phyloP scores from a whole-genome alignment of 2,888 invertebrate genomes.

The Phyllotreta striolata region DNA sequence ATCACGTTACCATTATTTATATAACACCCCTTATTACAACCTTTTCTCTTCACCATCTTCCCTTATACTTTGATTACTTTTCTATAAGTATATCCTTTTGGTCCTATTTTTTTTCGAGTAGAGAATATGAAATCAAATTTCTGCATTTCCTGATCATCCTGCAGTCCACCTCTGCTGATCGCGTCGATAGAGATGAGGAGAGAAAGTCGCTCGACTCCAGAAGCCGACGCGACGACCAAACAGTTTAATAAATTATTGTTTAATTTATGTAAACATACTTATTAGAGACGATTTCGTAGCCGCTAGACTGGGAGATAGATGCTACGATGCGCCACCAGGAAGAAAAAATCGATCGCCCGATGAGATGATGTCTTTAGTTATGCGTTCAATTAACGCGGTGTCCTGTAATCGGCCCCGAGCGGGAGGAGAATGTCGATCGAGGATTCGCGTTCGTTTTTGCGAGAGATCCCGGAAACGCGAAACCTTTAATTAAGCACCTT shows the following conservation, averaged over 20 bases:
- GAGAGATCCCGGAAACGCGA: neutral
- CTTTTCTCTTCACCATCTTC: too few species aligned
- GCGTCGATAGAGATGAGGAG: neutral
- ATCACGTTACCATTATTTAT: too few species aligned
- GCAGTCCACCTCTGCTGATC: neutral
- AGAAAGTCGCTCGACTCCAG: constrained; percentile 8
- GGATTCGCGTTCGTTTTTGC: too few species aligned
- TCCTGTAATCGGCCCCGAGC: neutral
- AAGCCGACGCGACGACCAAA: constrained; percentile 8
- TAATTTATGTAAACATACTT: constrained; percentile 16
- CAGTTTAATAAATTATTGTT: constrained; percentile 21
- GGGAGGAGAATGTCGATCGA: too few species aligned
- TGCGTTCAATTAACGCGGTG: neutral
- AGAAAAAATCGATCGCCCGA: constrained; percentile 2
- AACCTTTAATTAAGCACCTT: neutral
- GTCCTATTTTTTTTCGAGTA: too few species aligned
- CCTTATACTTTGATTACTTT: too few species aligned
- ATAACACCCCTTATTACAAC: too few species aligned
- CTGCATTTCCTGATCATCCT: too few species aligned
- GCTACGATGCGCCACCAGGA: neutral
- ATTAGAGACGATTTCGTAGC: constrained; percentile 9
- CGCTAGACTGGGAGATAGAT: constrained; percentile 12
- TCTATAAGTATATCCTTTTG: too few species aligned
- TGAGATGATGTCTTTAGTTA: neutral
- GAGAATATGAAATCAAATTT: too few species aligned